phyloP scores from a whole-genome alignment of 2,113 vertebrate species.

The Alethe diademata region DNA sequence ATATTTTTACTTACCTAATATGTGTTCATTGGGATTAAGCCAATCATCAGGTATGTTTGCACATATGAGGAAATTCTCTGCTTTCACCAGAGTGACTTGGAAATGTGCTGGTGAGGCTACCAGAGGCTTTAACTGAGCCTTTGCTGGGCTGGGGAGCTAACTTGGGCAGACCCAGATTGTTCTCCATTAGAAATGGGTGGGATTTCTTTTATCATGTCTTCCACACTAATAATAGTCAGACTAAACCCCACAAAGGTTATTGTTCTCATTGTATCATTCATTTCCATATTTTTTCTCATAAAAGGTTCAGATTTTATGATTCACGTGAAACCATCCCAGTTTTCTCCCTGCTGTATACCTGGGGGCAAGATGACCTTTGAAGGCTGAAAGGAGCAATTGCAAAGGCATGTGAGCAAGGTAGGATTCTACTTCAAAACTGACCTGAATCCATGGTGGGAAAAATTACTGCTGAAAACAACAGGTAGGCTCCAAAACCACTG shows the following conservation, averaged over 20 bases:
- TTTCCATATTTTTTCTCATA: background rate
- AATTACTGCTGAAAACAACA: background rate
- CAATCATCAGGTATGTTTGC: constrained; percentile 48
- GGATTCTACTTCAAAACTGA: background rate
- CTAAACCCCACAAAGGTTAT: background rate
- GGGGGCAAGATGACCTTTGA: background rate
- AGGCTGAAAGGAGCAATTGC: background rate
- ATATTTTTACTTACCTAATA: constrained; percentile 60
- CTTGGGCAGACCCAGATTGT: background rate
- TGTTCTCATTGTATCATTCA: background rate
- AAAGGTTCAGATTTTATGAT: background rate
- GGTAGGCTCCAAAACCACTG: background rate
- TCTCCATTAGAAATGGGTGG: background rate
- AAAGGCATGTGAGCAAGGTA: background rate
- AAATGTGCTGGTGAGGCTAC: constrained; percentile 19
- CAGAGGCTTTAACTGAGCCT: background rate
- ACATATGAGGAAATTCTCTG: constrained; percentile 39
- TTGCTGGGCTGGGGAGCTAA: background rate
- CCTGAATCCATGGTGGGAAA: background rate
- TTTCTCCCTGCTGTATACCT: background rate
- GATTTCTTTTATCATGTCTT: background rate
- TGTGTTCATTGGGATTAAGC: constrained; percentile 43
- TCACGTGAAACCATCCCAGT: background rate
- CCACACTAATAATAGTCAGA: background rate
- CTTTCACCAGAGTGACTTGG: constrained; percentile 16